Evolutionary conservation across 2,888 invertebrate species (phyloP), one percentile per base, ranked within the genome.

Genomic region (Acanthopleura granulata): DNA sequence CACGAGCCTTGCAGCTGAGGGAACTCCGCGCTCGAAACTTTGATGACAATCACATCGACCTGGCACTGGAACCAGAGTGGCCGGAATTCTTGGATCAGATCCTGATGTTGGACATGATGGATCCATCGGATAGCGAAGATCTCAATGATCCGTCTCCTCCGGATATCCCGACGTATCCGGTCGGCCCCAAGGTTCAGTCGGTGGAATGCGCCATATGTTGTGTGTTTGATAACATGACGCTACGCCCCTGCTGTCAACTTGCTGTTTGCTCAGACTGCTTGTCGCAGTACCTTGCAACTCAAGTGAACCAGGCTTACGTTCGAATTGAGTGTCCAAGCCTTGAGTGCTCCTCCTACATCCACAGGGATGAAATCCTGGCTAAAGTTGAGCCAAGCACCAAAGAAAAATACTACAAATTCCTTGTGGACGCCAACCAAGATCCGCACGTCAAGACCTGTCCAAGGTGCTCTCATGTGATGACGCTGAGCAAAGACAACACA

Each of bases 401-500:
- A 78, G 85, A 87, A 27, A 88, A 87, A 74, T 91, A 87, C 76
- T 85, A 87, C 75, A 81, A 82, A 72, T 88, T 88, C 77, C 81
- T 91, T 12, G 81, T 88, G 0, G 85, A 88, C 78, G 89, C 89
- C 0, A 91, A 90, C 79, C 82, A 85, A 49, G 89, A 89, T 77
- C 87, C 89, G 0, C 83, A 82, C 61, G 79, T 86, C 0, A 91
- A 91, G 82, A 91, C 91, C 4, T 91, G 91, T 77, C 91, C 91
- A 3, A 78, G 86, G 11, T 91, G 91, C 80, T 89, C 87, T 72
- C 81, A 84, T 75, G 78, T 88, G 3, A 80, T 80, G 25, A 79
- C 73, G 22, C 57, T 87, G 4, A 76, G 80, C 22, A 30, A 73
- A 12, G 66, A 70, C 0, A 15, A 73, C 27, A 27, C 77, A 12